Conservation (phyloP, 1,140 invertebrate species). For the Trypoxylus dichotomus region DNA sequence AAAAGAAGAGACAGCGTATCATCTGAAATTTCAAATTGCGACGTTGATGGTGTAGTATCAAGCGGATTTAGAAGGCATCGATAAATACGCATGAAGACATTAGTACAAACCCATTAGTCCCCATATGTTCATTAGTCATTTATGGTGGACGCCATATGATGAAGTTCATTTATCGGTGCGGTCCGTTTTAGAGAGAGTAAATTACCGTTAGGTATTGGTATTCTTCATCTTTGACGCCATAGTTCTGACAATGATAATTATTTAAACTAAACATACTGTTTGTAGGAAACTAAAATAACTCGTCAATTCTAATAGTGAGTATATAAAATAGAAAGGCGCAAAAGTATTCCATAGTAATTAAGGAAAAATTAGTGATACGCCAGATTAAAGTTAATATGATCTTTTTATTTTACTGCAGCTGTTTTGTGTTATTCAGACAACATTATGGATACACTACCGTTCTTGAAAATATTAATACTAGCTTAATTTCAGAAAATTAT, state of each 20-base stretch:
- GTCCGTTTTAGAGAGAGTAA: background rate
- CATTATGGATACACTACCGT: no score
- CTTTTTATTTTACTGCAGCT: no score
- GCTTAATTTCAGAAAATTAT: no score
- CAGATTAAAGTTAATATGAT: no score
- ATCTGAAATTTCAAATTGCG: background rate
- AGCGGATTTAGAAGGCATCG: conserved; percentile 25
- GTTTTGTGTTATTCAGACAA: no score
- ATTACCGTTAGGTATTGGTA: background rate
- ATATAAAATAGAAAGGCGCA: background rate
- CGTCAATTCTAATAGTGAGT: background rate
- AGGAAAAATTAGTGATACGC: background rate
- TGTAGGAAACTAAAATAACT: background rate
- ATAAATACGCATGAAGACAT: conserved; percentile 40
- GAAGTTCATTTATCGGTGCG: conserved; percentile 31
- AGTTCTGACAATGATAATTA: background rate
- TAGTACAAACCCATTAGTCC: conserved; percentile 39
- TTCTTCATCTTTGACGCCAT: background rate
- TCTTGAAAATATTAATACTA: no score
- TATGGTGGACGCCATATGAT: conserved; percentile 23
- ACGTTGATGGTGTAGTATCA: background rate
- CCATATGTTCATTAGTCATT: conserved; percentile 36
- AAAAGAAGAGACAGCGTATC: no score
- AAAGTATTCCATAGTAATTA: background rate
- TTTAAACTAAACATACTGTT: background rate